These are phyloP conservation scores for Pelusios castaneus DNA, from an alignment of 2,113 vertebrate species.

Conservation along the genomic window DNA sequence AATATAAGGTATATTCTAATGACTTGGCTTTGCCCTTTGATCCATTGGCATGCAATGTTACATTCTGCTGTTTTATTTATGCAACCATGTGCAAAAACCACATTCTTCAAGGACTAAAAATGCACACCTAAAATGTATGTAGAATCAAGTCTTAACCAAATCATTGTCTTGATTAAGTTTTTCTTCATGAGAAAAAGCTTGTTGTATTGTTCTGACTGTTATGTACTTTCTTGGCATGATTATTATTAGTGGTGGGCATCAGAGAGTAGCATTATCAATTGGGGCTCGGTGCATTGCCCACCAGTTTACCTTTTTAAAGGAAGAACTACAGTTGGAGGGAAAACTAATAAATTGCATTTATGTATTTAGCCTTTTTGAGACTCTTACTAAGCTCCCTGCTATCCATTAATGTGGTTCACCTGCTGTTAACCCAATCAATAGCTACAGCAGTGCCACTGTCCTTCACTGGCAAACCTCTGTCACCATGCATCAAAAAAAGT, in stretches of 20 bases:
- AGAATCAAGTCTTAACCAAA: background rate
- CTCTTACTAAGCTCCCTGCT: background rate
- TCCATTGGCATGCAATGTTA: background rate
- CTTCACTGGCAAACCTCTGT: background rate
- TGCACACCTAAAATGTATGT: background rate
- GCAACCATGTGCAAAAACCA: background rate
- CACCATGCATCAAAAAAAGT: background rate
- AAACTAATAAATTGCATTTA: background rate
- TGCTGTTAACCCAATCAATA: background rate
- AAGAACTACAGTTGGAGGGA: background rate
- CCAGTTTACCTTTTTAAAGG: background rate
- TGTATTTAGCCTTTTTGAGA: background rate
- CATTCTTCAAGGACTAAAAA: background rate
- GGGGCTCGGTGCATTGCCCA: background rate
- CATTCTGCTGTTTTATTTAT: background rate
- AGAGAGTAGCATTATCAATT: background rate
- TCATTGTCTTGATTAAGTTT: background rate
- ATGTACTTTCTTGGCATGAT: background rate
- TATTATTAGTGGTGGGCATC: background rate
- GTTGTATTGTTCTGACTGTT: background rate
- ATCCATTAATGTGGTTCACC: background rate
- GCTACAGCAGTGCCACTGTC: background rate
- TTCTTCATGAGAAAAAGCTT: background rate
- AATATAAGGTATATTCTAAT: background rate
- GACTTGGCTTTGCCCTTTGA: background rate